These are phyloP conservation scores for Podarcis lilfordi DNA, from an alignment of 2,797 vertebrate species.

Conservation along the genomic window DNA sequence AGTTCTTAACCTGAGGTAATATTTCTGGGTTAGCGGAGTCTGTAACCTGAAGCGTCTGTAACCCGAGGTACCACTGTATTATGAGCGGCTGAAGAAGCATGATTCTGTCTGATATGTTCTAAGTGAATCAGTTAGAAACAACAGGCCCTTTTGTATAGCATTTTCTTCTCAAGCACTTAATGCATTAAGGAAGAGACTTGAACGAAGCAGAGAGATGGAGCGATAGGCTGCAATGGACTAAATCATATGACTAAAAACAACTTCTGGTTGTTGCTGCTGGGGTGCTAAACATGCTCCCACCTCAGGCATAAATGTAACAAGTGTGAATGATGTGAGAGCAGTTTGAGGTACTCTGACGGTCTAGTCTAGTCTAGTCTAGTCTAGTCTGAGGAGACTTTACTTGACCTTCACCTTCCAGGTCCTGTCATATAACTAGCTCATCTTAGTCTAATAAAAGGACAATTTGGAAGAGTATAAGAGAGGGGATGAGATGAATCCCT, in stretches of 20 bases:
- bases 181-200: neutral
- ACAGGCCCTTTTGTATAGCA: neutral
- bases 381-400: neutral
- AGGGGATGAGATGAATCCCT: too few relatives aligned
- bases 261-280: neutral
- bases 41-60: too few relatives aligned
- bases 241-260: conserved; percentile 6
- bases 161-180: neutral
- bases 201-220: neutral
- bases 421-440: neutral
- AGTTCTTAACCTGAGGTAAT: too few relatives aligned
- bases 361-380: neutral
- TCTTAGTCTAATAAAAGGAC: neutral
- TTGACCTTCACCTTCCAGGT: conserved; percentile 8
- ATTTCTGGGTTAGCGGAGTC: too few relatives aligned
- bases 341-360: neutral
- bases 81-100: neutral
- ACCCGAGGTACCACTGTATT: neutral
- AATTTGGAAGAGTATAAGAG: too few relatives aligned
- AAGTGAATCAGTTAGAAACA: conserved; percentile 6
- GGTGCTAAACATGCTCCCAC: neutral
- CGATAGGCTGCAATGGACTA: neutral
- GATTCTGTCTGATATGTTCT: neutral
- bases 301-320: conserved; percentile 25
- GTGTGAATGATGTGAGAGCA: conserved; percentile 4